Percentiles rank a stretch among this genome's conserved stretches.
phyloP scores from a whole-genome alignment of 2,888 invertebrate genomes.

The Beris morrisii region DNA sequence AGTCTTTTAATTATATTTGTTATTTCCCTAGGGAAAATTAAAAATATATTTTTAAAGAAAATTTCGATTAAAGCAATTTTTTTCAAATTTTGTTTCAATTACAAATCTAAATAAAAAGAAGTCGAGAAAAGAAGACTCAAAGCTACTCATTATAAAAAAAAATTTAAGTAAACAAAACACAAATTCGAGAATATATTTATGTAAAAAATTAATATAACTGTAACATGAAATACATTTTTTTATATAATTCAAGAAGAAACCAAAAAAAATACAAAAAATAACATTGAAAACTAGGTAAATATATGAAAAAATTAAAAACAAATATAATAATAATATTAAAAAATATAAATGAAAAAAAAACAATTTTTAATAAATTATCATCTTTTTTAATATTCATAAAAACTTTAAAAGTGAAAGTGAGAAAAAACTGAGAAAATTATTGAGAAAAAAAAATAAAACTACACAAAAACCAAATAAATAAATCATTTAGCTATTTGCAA shows the following conservation, averaged over 20 bases:
- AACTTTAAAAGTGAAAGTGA: slow-evolving; percentile 14
- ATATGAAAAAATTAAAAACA: slow-evolving; percentile 26
- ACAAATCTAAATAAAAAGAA: background rate
- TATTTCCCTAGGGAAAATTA: too few species aligned
- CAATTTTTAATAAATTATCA: slow-evolving; percentile 25
- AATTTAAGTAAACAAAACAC: background rate
- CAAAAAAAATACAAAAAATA: slow-evolving; percentile 16
- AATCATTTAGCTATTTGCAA: slow-evolving; percentile 13
- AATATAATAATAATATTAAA: slow-evolving; percentile 5
- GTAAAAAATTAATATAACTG: slow-evolving; percentile 29
- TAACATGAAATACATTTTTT: slow-evolving; percentile 30
- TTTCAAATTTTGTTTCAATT: too few species aligned
- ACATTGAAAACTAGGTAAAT: slow-evolving; percentile 29
- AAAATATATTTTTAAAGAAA: background rate
- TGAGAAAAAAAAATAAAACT: slow-evolving; percentile 28
- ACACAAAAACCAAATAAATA: background rate
- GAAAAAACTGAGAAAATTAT: slow-evolving; percentile 19
- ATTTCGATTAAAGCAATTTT: too few species aligned
- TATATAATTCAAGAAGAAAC: slow-evolving; percentile 21
- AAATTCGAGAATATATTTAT: slow-evolving; percentile 21
- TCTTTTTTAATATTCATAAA: slow-evolving; percentile 24
- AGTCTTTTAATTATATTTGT: too few species aligned
- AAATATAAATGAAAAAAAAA: slow-evolving; percentile 17
- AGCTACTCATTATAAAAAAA: slow-evolving; percentile 18
- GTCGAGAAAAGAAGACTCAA: slow-evolving; percentile 21